Base-by-base conservation (phyloP, 37 sponge, comb jelly and placozoan genomes). In the Crambe crambe region DNA sequence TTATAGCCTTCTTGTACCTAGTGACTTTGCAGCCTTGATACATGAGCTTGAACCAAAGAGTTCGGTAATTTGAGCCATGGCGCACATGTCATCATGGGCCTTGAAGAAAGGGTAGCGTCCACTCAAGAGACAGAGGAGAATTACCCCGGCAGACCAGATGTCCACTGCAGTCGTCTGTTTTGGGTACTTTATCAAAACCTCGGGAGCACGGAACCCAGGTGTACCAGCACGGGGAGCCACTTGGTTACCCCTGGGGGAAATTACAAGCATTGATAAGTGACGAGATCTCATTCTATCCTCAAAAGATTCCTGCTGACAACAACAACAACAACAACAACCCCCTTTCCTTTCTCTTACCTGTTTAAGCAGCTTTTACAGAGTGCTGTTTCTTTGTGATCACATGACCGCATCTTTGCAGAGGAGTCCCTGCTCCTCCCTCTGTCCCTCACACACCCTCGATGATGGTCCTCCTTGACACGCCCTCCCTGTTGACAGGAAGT, bases 61-160 rank as follows among this genome's bases (percentile, higher is more conserved):
- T 0, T 70, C 56, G 2, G 87, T 73, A 22, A 98, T 87, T 76
- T 95, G 96, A 27, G 87, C 82, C 38, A 98, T 78, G 20, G 96
- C 94, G 22, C 93, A 83, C 71, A 91, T 76, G 77, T 98, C 99
- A 84, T 98, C 95, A 37, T 88, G 89, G 12, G 92, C 97, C 70
- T 82, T 85, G 80, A 98, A 98, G 87, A 98, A 98, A 51, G 99
- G 99, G 61, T 98, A 98, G 2, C 87, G 79, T 42, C 89, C 81
- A 75, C 88, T 87, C n/a, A 98, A 86, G n/a, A 98, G 65, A 31
- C 86, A 93, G 36, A 98, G 85, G 2, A 95, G 57, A 30, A 92
- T 95, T 17, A 95, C 79, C 0, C 96, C 96, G 60, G 88, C 93
- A 25, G 96, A 83, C 96, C 96, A 95, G 39, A 92, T 72, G 72